phyloP scores from a whole-genome alignment of 2,113 vertebrate species.

The Pollachius pollachius region DNA sequence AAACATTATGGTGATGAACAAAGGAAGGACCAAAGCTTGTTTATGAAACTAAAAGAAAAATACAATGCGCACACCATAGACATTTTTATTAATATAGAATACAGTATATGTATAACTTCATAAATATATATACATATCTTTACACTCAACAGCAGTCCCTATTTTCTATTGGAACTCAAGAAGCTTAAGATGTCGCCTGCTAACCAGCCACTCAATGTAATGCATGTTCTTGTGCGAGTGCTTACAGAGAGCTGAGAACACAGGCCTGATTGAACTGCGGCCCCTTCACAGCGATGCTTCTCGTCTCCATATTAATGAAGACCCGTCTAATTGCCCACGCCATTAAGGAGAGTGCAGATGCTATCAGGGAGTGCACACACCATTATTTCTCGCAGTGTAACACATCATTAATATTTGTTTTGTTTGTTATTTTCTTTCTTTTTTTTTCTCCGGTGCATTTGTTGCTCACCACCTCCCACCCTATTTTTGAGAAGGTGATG shows the following conservation, averaged over 20 bases:
- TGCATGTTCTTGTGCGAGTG: slow-evolving; percentile 37
- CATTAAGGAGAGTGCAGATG: slow-evolving; percentile 81
- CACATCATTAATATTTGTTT: slow-evolving; percentile 83
- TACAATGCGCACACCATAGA: no score
- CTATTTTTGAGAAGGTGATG: slow-evolving; percentile 39
- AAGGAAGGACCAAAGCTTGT: no score
- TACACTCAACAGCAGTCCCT: background rate
- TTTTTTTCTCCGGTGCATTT: slow-evolving; percentile 72
- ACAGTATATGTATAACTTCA: no score
- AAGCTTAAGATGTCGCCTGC: slow-evolving; percentile 43
- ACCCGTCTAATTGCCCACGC: slow-evolving; percentile 78
- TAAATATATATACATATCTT: no score
- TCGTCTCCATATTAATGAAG: slow-evolving; percentile 70
- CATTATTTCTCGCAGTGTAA: slow-evolving; percentile 70
- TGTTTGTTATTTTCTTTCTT: slow-evolving; percentile 29
- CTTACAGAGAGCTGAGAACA: slow-evolving; percentile 18
- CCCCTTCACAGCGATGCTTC: slow-evolving; percentile 54
- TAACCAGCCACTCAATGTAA: slow-evolving; percentile 31
- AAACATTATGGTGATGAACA: no score
- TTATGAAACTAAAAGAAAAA: no score
- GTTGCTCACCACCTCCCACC: slow-evolving; percentile 41
- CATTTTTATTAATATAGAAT: no score
- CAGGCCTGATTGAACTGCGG: slow-evolving; percentile 58
- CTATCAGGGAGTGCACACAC: slow-evolving; percentile 75
- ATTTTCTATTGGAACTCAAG: background rate